A percentile compares a stretch with the other conserved stretches of the same genome.
Evolutionary conservation across 1,140 invertebrate species (phyloP).

Genomic region (Drosophila pseudoobscura): DNA sequence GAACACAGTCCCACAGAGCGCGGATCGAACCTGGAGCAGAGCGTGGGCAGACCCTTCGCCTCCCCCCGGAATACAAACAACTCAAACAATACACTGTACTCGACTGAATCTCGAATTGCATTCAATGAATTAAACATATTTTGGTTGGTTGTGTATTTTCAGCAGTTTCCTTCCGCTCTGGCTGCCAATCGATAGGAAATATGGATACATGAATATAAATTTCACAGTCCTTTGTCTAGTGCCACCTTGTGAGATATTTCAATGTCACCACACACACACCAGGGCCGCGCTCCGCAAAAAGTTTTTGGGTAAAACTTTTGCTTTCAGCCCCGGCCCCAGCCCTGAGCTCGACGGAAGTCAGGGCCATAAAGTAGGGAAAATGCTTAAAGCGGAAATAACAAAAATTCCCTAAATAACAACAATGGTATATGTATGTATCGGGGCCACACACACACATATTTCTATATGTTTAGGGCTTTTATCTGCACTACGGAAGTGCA

Average conservation of each 20-base stretch:
- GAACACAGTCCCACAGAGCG: too few relatives aligned
- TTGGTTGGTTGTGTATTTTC: constrained; percentile 13
- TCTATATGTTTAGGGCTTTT: constrained; percentile 41
- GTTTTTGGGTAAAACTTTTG: constrained; percentile 45
- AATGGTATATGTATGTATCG: constrained; percentile 27
- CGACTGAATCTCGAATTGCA: background rate
- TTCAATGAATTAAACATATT: constrained; percentile 45
- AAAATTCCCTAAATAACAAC: constrained; percentile 59
- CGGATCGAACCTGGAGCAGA: too few relatives aligned
- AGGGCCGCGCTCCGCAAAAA: constrained; percentile 13
- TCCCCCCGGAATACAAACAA: constrained; percentile 8
- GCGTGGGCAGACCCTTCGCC: background rate
- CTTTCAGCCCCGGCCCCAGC: constrained; percentile 17
- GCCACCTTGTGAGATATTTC: constrained; percentile 58
- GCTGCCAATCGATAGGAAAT: constrained; percentile 8
- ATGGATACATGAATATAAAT: background rate
- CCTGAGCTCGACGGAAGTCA: constrained; percentile 51
- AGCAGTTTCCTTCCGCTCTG: constrained; percentile 6
- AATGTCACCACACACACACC: constrained; percentile 52
- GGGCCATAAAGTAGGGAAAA: constrained; percentile 58
- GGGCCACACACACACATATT: constrained; percentile 14
- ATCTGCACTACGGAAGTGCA: constrained; percentile 61
- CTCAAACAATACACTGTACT: background rate
- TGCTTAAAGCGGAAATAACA: constrained; percentile 72
- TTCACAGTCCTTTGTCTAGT: constrained; percentile 24